A percentile compares a stretch with the other conserved stretches of the same genome.
These are phyloP conservation scores for Sus cebifrons DNA, from an alignment of 2,797 vertebrate genomes.

Conservation along the genomic window DNA sequence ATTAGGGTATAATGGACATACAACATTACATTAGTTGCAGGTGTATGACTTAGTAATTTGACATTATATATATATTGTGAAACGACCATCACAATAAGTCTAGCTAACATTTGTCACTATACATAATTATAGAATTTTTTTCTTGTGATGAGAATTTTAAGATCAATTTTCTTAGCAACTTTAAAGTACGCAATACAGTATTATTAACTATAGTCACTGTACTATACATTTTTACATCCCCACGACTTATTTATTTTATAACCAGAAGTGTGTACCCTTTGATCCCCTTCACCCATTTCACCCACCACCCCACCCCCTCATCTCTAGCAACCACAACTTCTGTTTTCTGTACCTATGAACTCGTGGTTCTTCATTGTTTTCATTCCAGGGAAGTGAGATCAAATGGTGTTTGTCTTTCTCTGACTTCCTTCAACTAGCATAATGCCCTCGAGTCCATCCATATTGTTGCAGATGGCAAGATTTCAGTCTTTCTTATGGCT, in stretches of 20 bases:
- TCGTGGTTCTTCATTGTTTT: too few species aligned
- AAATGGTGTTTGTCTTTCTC: not conserved
- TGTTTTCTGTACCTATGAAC: not conserved
- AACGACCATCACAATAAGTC: not conserved
- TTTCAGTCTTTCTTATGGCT: not conserved
- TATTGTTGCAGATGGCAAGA: not conserved
- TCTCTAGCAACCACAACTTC: not conserved
- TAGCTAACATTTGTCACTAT: not conserved
- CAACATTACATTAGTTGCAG: not conserved
- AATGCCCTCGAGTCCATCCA: not conserved
- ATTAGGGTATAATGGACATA: not conserved
- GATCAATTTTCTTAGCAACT: not conserved
- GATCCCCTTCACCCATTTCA: not conserved
- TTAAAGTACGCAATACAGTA: not conserved
- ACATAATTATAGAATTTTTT: not conserved
- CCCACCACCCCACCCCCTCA: not conserved
- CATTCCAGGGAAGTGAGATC: not conserved
- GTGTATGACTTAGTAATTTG: not conserved
- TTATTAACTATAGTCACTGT: not conserved
- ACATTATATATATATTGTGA: not conserved
- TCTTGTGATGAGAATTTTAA: not conserved
- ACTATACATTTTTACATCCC: rapidly evolving
- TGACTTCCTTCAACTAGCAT: not conserved
- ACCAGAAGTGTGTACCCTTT: not conserved
- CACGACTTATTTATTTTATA: not conserved